Conservation (phyloP, 2,797 vertebrate genomes). For the Hirundo rustica region DNA sequence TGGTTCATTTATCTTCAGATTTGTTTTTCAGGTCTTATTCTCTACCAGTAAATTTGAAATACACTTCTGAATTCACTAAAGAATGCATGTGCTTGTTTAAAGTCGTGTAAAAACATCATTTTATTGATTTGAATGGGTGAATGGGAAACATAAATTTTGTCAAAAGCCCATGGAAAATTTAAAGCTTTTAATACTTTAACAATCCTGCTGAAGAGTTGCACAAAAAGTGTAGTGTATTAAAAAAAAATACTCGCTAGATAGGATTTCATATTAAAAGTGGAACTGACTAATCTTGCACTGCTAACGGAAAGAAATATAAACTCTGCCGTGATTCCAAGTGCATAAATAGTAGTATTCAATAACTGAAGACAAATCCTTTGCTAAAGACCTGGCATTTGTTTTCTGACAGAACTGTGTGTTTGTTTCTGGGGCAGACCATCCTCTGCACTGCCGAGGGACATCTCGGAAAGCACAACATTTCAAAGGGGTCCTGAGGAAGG, state of each 20-base stretch:
- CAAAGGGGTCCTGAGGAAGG: slow-evolving; percentile 15
- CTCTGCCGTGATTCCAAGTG: neutral
- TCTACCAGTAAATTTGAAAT: neutral
- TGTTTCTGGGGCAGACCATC: slow-evolving; percentile 23
- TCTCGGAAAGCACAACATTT: neutral
- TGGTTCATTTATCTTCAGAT: neutral
- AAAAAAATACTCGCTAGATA: neutral
- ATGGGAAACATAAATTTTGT: neutral
- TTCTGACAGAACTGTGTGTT: neutral
- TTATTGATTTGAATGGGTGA: neutral
- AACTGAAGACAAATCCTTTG: neutral
- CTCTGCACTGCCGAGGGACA: neutral
- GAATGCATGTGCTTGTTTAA: neutral
- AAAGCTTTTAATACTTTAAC: neutral
- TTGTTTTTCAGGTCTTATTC: neutral
- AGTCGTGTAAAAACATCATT: neutral
- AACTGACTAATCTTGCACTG: neutral
- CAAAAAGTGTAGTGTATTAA: neutral
- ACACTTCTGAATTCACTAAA: neutral
- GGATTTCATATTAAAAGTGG: neutral
- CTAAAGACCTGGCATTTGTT: neutral
- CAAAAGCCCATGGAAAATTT: neutral
- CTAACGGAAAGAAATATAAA: neutral
- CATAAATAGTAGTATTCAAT: neutral
- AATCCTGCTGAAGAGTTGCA: neutral